These are phyloP conservation scores for Blastobasis lacticolella DNA, from an alignment of 2,888 invertebrate species.

Conservation along the genomic window DNA sequence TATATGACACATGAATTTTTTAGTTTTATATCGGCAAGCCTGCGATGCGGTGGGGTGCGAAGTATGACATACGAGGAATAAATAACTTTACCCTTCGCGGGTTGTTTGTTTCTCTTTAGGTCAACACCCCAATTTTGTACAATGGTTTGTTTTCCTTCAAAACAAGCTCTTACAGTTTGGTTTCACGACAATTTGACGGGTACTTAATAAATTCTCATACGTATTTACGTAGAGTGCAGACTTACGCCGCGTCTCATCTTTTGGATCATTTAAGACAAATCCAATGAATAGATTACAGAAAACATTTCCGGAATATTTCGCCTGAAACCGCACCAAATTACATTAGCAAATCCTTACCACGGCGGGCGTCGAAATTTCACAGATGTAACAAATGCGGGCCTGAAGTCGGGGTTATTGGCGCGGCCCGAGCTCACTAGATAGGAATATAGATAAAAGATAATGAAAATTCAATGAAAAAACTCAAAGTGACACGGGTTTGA, in stretches of 20 bases:
- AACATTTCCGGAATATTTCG: no score
- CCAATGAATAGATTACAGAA: no score
- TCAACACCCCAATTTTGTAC: constrained; percentile 19
- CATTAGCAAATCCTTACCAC: no score
- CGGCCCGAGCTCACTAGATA: neutral
- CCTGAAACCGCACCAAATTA: no score
- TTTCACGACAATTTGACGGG: no score
- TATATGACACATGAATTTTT: constrained; percentile 28
- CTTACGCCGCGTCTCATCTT: no score
- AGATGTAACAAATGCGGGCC: constrained; percentile 1
- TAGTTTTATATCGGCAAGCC: constrained; percentile 23
- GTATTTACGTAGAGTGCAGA: no score
- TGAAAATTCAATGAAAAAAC: constrained; percentile 24
- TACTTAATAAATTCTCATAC: no score
- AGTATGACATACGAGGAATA: constrained; percentile 48
- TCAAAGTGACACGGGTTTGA: constrained; percentile 44
- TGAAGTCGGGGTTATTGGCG: neutral
- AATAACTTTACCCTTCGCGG: constrained; percentile 41
- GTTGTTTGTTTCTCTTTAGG: constrained; percentile 18
- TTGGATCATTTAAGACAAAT: no score
- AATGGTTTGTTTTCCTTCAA: constrained; percentile 24
- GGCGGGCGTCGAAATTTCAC: neutral
- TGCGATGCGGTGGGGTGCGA: constrained; percentile 24
- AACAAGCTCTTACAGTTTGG: no score
- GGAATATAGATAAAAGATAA: constrained; percentile 11